Percentiles rank a stretch among this genome's conserved stretches.
Evolutionary conservation across 2,113 vertebrate genomes (phyloP).

Genomic region (Arvicanthis niloticus): DNA sequence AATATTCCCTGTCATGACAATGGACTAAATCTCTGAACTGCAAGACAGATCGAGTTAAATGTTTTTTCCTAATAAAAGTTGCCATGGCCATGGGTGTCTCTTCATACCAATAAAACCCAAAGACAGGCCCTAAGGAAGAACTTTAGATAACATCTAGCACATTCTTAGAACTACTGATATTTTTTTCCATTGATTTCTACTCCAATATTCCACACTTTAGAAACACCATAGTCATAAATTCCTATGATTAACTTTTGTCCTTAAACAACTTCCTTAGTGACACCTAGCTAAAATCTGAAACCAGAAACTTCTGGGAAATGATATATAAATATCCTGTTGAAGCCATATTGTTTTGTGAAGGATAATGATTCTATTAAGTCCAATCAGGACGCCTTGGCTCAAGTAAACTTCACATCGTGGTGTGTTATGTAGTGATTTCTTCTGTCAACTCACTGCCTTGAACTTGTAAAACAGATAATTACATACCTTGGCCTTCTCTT

Average conservation of each 20-base stretch:
- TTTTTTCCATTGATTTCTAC: neutral
- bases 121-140: neutral
- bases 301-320: neutral
- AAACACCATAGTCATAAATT: neutral
- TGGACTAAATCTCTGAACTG: neutral
- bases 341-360: neutral
- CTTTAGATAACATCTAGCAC: neutral
- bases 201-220: neutral
- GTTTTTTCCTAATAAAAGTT: neutral
- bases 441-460: neutral
- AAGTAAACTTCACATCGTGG: neutral
- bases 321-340: neutral
- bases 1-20: neutral
- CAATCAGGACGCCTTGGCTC: neutral
- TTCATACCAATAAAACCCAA: neutral
- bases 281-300: neutral
- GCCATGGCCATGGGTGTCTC: neutral
- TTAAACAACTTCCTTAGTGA: neutral
- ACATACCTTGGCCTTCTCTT: slow-evolving; percentile 93
- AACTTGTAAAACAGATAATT: neutral
- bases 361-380: neutral
- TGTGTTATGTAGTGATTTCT: neutral
- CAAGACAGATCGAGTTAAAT: neutral
- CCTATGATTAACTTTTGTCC: neutral
- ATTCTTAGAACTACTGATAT: neutral